Evolutionary conservation across 2,888 invertebrate species (phyloP).

Genomic region (Oeneis ivallda): DNA sequence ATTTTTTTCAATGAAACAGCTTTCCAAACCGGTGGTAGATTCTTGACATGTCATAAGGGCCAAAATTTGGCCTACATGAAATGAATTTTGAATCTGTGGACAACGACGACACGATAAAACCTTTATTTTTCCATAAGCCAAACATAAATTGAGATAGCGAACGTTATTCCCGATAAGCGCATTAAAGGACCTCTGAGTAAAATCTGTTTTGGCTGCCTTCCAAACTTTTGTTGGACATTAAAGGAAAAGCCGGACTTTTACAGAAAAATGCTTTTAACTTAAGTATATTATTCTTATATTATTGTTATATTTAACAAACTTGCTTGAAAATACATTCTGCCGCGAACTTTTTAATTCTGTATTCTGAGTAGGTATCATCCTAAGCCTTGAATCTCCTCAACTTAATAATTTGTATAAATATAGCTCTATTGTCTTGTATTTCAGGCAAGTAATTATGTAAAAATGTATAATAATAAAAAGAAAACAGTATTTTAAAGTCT

Average conservation of each 20-base stretch:
- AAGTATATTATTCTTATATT: conserved; percentile 17
- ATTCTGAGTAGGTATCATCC: background rate
- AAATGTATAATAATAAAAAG: too few relatives aligned
- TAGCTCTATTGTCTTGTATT: background rate
- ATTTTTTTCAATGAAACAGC: too few relatives aligned
- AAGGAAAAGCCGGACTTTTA: conserved; percentile 12
- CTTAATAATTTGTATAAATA: background rate
- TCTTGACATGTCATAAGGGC: too few relatives aligned
- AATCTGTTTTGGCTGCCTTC: conserved; percentile 23
- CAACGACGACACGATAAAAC: too few relatives aligned
- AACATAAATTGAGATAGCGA: background rate
- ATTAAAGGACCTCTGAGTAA: background rate
- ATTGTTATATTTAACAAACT: conserved; percentile 10
- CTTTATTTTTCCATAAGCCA: conserved; percentile 2
- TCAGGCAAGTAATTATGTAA: too few relatives aligned
- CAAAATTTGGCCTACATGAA: too few relatives aligned
- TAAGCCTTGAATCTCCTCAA: background rate
- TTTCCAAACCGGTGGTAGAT: too few relatives aligned
- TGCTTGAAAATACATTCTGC: conserved; percentile 8
- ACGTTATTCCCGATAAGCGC: background rate
- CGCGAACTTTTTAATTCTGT: conserved; percentile 3
- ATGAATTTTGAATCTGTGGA: too few relatives aligned
- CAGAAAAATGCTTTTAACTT: conserved; percentile 28
- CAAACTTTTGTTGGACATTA: conserved; percentile 20
- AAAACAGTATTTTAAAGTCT: too few relatives aligned